phyloP scores from a whole-genome alignment of 37 sponge, comb jelly and placozoan species.

The Spongia lamella region DNA sequence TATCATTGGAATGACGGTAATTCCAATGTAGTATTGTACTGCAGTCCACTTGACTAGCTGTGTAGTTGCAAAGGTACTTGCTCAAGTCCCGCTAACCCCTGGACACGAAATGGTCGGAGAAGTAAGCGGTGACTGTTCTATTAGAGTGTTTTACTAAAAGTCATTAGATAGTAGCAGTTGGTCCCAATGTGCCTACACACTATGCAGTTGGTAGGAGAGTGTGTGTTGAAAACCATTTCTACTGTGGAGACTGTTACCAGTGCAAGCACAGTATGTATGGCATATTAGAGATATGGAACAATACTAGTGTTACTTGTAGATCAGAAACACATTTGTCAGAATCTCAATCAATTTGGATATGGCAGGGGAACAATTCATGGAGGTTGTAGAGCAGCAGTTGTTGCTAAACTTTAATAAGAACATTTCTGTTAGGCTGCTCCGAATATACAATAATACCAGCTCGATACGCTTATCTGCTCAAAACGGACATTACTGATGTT shows the following conservation, averaged over 20 bases:
- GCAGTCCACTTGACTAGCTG: background rate
- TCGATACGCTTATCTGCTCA: slow-evolving; percentile 79
- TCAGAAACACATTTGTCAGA: slow-evolving; percentile 85
- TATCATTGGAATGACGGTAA: slow-evolving; percentile 68
- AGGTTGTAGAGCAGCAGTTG: slow-evolving; percentile 4
- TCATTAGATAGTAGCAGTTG: slow-evolving; percentile 64
- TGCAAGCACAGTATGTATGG: slow-evolving; percentile 70
- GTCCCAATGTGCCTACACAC: slow-evolving; percentile 56
- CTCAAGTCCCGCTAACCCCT: slow-evolving; percentile 62
- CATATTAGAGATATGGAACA: background rate
- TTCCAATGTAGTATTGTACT: background rate
- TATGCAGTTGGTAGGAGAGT: slow-evolving; percentile 76
- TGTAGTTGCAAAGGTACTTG: slow-evolving; percentile 48
- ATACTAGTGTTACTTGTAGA: slow-evolving; percentile 28
- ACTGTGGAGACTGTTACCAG: slow-evolving; percentile 92
- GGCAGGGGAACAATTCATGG: slow-evolving; percentile 88
- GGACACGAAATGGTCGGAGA: slow-evolving; percentile 79
- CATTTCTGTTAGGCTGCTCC: slow-evolving; percentile 49
- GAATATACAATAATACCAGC: slow-evolving; percentile 84
- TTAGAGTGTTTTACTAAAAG: too few relatives aligned
- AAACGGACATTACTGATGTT: slow-evolving; percentile 61
- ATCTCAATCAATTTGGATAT: slow-evolving; percentile 85
- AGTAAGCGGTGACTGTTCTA: slow-evolving; percentile 22
- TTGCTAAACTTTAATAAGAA: too few relatives aligned
- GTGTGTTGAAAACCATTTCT: slow-evolving; percentile 93